Conservation (phyloP, 2,888 invertebrate genomes). For the Drosophila yooni region DNA sequence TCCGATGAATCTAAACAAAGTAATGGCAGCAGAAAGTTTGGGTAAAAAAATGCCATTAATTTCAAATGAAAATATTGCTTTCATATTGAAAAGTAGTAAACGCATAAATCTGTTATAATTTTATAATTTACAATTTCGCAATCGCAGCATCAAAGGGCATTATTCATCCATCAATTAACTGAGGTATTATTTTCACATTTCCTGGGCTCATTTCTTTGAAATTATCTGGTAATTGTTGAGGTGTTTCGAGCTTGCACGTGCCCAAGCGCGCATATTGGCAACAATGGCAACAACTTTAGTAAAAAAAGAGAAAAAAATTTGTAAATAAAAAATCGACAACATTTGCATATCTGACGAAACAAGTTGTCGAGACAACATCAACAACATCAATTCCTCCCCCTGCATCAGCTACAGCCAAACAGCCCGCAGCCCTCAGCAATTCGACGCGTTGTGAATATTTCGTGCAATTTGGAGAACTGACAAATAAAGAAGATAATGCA, state of each 20-base stretch:
- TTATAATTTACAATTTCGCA: not conserved
- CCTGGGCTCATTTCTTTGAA: constrained; percentile 53
- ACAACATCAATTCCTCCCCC: constrained; percentile 7
- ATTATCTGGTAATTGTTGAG: constrained; percentile 55
- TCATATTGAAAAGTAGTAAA: not conserved
- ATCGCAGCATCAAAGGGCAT: constrained; percentile 14
- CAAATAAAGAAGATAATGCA: constrained; percentile 71
- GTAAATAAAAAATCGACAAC: constrained; percentile 43
- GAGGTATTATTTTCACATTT: constrained; percentile 52
- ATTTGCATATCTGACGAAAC: constrained; percentile 80
- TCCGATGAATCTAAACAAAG: not conserved
- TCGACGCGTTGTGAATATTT: constrained; percentile 56
- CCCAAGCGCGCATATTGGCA: constrained; percentile 21
- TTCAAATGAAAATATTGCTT: not conserved
- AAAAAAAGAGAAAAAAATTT: constrained; percentile 5
- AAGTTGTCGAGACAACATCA: constrained; percentile 69
- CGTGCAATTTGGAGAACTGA: constrained; percentile 65
- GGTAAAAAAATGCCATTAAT: not conserved
- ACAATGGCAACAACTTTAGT: constrained; percentile 31
- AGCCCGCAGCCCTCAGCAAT: constrained; percentile 18
- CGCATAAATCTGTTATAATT: not conserved
- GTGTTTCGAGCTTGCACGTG: constrained; percentile 60
- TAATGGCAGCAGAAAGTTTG: not conserved
- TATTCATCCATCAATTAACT: constrained; percentile 21
- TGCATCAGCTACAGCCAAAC: not conserved